Conservation (phyloP, 2,888 invertebrate genomes). For the Embidobia sp. region DNA sequence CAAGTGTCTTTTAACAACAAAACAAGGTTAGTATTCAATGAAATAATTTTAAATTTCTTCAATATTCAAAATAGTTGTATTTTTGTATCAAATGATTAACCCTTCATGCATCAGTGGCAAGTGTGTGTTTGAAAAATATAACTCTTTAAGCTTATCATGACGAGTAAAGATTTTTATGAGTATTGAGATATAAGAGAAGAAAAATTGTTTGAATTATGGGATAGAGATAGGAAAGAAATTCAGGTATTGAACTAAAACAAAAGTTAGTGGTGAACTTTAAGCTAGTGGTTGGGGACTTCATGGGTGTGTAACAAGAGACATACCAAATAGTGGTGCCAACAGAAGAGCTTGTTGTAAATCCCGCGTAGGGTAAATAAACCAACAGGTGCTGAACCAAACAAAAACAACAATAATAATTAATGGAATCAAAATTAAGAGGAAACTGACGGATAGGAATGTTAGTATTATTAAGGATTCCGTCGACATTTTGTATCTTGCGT, state of each 20-base stretch:
- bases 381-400: constrained; percentile 79
- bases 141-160: background rate
- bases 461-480: constrained; percentile 22
- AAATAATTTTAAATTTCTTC: constrained; percentile 10
- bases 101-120: constrained; percentile 12
- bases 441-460: constrained; percentile 38
- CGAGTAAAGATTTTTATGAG: constrained; percentile 37
- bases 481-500: no score
- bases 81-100: constrained; percentile 9
- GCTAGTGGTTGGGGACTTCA: constrained; percentile 44
- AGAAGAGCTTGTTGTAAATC: constrained; percentile 76
- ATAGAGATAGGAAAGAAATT: background rate
- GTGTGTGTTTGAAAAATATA: background rate
- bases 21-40: constrained; percentile 1
- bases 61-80: constrained; percentile 5
- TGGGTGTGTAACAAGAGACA: constrained; percentile 69
- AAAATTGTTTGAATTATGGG: no score
- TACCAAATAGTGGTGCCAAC: constrained; percentile 78
- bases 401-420: constrained; percentile 71
- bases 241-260: background rate
- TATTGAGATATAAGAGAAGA: background rate
- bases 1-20: no score
- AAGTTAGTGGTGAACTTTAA: constrained; percentile 52
- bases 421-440: constrained; percentile 62
- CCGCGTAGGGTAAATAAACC: constrained; percentile 77